Evolutionary conservation across 1,140 invertebrate genomes (phyloP).

Genomic region (Antheraea mylitta): DNA sequence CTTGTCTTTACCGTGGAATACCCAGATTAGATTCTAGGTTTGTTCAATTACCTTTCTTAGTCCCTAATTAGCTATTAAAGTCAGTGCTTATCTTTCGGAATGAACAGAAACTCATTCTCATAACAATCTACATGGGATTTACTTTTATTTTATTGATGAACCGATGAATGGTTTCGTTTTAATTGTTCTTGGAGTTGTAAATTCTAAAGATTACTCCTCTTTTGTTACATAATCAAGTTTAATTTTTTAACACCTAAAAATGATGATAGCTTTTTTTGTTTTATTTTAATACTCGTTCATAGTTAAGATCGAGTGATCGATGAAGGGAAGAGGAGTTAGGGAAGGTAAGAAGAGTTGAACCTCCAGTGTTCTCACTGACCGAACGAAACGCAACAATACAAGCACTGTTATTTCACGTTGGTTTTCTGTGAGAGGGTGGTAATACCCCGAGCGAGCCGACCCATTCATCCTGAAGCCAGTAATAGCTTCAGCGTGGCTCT

Average conservation of each 20-base stretch:
- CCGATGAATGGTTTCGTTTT: neutral
- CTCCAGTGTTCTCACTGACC: no score
- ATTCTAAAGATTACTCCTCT: slow-evolving; percentile 7
- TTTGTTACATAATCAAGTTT: slow-evolving; percentile 4
- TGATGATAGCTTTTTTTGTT: neutral
- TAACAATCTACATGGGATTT: slow-evolving; percentile 10
- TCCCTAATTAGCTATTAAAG: slow-evolving; percentile 32
- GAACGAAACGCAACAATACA: no score
- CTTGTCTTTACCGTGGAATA: slow-evolving; percentile 23
- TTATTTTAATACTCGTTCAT: no score
- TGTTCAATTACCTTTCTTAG: slow-evolving; percentile 32
- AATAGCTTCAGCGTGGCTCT: no score
- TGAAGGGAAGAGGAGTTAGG: no score
- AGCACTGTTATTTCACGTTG: no score
- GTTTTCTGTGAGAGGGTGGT: no score
- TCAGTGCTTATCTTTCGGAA: slow-evolving; percentile 20
- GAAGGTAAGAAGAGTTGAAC: no score
- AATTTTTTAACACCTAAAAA: slow-evolving; percentile 12
- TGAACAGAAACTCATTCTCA: slow-evolving; percentile 19
- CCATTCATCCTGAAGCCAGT: no score
- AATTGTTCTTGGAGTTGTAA: slow-evolving; percentile 1
- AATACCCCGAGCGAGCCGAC: no score
- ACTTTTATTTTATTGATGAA: slow-evolving; percentile 8
- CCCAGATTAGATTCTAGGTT: slow-evolving; percentile 34
- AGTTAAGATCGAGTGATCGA: no score